Conservation (phyloP, 2,888 invertebrate species). For the Pheosia tremula region DNA sequence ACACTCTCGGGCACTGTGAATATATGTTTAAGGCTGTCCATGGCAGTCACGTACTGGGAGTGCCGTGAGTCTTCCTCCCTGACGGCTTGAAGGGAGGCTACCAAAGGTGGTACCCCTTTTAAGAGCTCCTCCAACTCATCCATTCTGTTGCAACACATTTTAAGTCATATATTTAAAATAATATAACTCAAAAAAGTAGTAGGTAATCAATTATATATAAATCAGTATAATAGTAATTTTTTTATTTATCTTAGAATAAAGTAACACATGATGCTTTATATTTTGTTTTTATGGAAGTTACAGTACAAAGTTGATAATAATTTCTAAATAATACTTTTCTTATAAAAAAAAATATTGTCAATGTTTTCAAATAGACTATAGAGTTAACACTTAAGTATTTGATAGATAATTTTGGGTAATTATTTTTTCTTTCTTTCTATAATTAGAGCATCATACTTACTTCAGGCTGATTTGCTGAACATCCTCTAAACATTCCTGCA, state of each 20-base stretch:
- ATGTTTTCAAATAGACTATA: too few relatives aligned
- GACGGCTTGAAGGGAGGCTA: slow-evolving; percentile 92
- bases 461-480: slow-evolving; percentile 88
- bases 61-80: slow-evolving; percentile 97
- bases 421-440: too few relatives aligned
- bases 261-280: too few relatives aligned
- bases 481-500: slow-evolving; percentile 94
- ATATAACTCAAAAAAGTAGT: too few relatives aligned
- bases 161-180: neutral
- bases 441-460: slow-evolving; percentile 61
- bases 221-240: too few relatives aligned
- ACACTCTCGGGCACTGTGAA: slow-evolving; percentile 99
- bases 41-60: slow-evolving; percentile 98
- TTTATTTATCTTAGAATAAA: too few relatives aligned
- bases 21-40: slow-evolving; percentile 98
- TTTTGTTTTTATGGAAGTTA: too few relatives aligned
- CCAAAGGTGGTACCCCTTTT: slow-evolving; percentile 90
- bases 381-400: neutral
- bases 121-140: slow-evolving; percentile 91
- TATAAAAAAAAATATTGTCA: too few relatives aligned
- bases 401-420: neutral
- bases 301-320: too few relatives aligned
- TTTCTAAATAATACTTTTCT: too few relatives aligned
- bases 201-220: too few relatives aligned
- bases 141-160: slow-evolving; percentile 80